A percentile compares a stretch with the other conserved stretches of the same genome.
Conservation (phyloP, 2,888 invertebrate species). For the Drosophila crucigera region DNA sequence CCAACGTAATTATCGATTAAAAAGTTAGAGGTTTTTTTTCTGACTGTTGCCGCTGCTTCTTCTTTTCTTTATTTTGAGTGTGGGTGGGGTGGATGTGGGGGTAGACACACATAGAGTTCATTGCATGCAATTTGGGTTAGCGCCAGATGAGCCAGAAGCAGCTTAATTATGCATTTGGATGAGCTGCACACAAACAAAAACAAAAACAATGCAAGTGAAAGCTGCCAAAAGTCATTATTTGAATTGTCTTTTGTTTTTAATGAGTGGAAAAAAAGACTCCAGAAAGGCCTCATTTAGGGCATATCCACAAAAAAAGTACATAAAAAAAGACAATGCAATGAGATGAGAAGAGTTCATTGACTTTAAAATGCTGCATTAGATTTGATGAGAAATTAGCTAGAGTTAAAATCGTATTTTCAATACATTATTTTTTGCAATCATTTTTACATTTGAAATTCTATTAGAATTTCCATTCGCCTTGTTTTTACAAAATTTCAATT, state of each 20-base stretch:
- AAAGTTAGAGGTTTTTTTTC: conserved; percentile 16
- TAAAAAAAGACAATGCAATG: background rate
- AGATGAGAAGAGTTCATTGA: conserved; percentile 41
- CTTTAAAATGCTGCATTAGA: conserved; percentile 14
- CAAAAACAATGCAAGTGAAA: conserved; percentile 60
- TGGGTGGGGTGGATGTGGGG: background rate
- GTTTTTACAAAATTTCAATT: background rate
- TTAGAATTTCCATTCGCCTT: background rate
- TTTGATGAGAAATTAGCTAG: conserved; percentile 4
- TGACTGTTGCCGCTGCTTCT: conserved; percentile 14
- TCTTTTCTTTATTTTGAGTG: conserved; percentile 3
- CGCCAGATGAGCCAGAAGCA: conserved; percentile 36
- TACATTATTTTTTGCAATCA: background rate
- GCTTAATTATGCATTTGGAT: conserved; percentile 45
- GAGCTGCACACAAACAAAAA: conserved; percentile 7
- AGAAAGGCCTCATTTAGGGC: conserved; percentile 51
- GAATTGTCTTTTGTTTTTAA: conserved; percentile 49
- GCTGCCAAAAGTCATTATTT: conserved; percentile 67
- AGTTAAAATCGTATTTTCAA: background rate
- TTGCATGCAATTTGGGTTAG: conserved; percentile 66
- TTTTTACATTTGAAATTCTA: conserved; percentile 4
- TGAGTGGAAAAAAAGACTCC: conserved; percentile 32
- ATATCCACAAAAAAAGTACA: conserved; percentile 34
- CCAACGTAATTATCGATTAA: conserved; percentile 61
- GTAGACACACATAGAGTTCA: conserved; percentile 54